Evolutionary conservation across 1,140 invertebrate species (phyloP).

Genomic region (Saccostrea glomerata): DNA sequence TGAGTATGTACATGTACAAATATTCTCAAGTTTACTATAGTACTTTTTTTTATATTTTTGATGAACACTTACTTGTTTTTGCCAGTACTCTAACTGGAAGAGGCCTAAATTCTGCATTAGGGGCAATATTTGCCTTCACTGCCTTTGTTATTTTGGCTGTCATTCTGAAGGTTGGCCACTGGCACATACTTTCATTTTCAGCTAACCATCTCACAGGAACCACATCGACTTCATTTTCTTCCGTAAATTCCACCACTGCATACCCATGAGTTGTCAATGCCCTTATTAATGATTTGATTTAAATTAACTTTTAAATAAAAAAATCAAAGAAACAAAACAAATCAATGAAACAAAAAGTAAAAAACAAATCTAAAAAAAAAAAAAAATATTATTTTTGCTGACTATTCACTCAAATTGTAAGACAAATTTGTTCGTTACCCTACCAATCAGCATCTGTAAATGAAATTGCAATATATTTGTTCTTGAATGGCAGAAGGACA

Average conservation of each 20-base stretch:
- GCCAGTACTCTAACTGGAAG: conserved; percentile 12
- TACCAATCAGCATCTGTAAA: not conserved
- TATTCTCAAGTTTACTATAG: no score
- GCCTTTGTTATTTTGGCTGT: no score
- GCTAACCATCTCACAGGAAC: not conserved
- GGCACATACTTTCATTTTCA: not conserved
- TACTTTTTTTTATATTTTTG: no score
- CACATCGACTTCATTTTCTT: not conserved
- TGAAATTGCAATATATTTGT: conserved; percentile 28
- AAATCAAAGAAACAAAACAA: no score
- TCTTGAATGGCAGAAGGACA: not conserved
- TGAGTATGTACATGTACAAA: no score
- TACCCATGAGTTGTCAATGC: no score
- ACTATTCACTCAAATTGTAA: no score
- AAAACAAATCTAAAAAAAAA: no score
- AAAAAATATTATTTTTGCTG: no score
- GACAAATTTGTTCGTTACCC: not conserved
- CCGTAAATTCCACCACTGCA: not conserved
- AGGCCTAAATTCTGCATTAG: not conserved
- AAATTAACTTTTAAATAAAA: no score
- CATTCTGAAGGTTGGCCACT: not conserved
- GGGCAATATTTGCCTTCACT: not conserved
- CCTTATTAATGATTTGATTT: conserved; percentile 4
- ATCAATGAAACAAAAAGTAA: no score
- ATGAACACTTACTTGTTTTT: not conserved